phyloP scores from a whole-genome alignment of 2,113 vertebrate genomes.

The Rhabdomys dilectus region DNA sequence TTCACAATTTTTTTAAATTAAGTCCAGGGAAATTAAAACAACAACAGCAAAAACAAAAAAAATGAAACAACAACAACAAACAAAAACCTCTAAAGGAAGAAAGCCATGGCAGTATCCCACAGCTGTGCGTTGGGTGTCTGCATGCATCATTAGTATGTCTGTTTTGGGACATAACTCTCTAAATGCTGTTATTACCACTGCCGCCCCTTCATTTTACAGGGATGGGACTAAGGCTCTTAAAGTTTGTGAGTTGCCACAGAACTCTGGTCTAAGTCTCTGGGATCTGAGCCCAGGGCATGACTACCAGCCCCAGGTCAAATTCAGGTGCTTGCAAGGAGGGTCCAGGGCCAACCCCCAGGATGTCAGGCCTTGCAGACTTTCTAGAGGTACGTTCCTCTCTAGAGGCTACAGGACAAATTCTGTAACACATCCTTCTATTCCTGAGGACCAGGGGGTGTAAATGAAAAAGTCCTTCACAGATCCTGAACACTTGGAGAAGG shows the following conservation, averaged over 20 bases:
- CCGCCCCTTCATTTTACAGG: background rate
- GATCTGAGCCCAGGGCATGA: background rate
- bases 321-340: background rate
- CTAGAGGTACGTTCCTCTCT: background rate
- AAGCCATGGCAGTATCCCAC: background rate
- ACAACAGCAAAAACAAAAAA: background rate
- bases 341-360: background rate
- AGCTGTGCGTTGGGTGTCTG: background rate
- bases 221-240: background rate
- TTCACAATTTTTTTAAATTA: background rate
- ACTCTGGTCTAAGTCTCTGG: background rate
- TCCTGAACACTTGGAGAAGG: background rate
- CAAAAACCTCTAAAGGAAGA: background rate
- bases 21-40: background rate
- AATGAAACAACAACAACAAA: no score
- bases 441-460: background rate
- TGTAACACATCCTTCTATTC: background rate
- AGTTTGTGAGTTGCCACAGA: background rate
- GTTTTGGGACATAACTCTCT: background rate
- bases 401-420: background rate
- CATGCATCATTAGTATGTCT: background rate
- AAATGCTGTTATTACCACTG: background rate
- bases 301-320: background rate
- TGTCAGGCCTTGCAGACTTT: background rate
- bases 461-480: background rate